Base-by-base conservation (phyloP, 2,113 vertebrate genomes). In the Heterotis niloticus region DNA sequence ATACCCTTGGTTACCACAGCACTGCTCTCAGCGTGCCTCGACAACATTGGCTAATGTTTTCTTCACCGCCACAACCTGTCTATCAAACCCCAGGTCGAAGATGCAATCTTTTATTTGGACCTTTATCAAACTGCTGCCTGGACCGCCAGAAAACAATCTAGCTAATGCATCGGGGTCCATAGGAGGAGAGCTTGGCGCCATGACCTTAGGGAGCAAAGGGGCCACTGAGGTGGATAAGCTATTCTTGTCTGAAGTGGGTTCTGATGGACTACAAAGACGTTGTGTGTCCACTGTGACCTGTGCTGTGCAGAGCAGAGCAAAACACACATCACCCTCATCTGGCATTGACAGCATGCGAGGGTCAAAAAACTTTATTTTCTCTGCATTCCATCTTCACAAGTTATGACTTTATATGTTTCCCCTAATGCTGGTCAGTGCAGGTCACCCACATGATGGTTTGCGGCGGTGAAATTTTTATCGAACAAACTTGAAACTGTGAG, bases 131-230 rank as follows among this genome's bases (percentile, higher is more conserved):
- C 14, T 72, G 69, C 54, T 72, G 51, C 54, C 44, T 51, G n/a
- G 69, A 13, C 69, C 54, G 9, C 44, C 20, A 52, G 51, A 34
- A 52, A 20, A 34, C 69, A 72, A 54, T 72, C 69, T 72, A 54
- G 69, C 34, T 72, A 72, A 72, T 72, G 69, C 69, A 16, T 72
- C 69, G 52, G 44, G 34, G 34, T 44, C 7, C 34, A 44, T 44
- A 44, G 34, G 34, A 44, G 34, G 44, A 10, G 12, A 18, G 51
- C 28, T 4, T 10, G 67, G n/a, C 29, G 44, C 14, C 5, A 69
- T 69, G 68, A 17, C 68, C 68, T 34, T n/a, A 52, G 34, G 23
- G 18, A 51, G 51, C 69, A 72, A 54, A 51, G 69, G 20, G 34
- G 54, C 10, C 18, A 23, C 11, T 10, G 69, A n/a, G 23, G 12